These are phyloP conservation scores for Amblyopsis hoosieri DNA, from an alignment of 2,797 vertebrate genomes.

Conservation along the genomic window DNA sequence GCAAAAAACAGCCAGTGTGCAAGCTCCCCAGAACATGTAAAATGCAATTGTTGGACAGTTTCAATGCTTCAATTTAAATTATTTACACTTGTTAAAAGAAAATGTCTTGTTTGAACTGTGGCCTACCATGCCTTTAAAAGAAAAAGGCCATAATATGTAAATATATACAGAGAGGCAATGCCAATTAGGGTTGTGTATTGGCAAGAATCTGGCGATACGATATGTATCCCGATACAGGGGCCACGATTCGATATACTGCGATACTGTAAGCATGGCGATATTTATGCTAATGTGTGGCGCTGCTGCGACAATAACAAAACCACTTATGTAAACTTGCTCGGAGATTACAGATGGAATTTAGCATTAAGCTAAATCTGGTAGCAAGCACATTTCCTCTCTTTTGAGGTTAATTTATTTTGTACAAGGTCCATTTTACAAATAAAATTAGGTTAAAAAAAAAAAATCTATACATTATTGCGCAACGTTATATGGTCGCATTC, in stretches of 20 bases:
- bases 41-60: constrained; percentile 1
- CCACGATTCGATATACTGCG: too few relatives aligned
- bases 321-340: background rate
- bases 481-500: too few relatives aligned
- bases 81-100: background rate
- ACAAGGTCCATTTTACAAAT: too few relatives aligned
- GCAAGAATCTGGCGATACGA: too few relatives aligned
- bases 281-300: background rate
- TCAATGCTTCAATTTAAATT: background rate
- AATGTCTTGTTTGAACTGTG: background rate
- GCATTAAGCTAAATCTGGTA: too few relatives aligned
- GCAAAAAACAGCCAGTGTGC: background rate
- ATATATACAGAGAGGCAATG: background rate
- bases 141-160: background rate
- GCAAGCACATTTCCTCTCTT: too few relatives aligned
- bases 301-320: background rate
- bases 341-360: background rate
- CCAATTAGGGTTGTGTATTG: background rate
- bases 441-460: too few relatives aligned
- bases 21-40: background rate
- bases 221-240: too few relatives aligned
- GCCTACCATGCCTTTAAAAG: background rate
- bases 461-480: too few relatives aligned
- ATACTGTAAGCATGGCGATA: background rate
- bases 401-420: too few relatives aligned